Evolutionary conservation across 2,888 invertebrate species (phyloP).

Genomic region (Xestia ashworthii): DNA sequence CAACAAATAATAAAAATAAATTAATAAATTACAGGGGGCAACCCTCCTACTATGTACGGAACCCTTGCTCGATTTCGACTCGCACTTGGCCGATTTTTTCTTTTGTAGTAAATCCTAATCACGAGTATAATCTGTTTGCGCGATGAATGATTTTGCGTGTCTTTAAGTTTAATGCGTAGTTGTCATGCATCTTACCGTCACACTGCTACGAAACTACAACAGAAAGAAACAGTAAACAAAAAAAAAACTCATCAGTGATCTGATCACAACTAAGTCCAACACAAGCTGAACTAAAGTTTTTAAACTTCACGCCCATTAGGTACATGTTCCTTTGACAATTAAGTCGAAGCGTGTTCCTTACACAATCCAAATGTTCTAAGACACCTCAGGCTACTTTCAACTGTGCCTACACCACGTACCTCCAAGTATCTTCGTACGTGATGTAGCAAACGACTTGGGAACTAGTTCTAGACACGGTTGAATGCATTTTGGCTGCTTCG

Average conservation of each 20-base stretch:
- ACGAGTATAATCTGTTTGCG: neutral
- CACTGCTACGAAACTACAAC: neutral
- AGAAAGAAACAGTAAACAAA: neutral
- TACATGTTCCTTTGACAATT: constrained; percentile 45
- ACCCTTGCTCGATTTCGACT: no score
- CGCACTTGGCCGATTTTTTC: no score
- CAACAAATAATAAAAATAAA: no score
- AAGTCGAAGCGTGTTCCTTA: constrained; percentile 37
- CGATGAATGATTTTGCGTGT: neutral
- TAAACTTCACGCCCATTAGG: constrained; percentile 33
- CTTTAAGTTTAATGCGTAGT: neutral
- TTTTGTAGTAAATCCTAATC: neutral
- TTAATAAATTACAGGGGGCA: no score
- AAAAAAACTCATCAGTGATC: neutral
- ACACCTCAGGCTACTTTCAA: constrained; percentile 50
- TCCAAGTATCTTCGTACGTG: constrained; percentile 57
- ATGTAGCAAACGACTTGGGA: constrained; percentile 48
- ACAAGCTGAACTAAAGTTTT: neutral
- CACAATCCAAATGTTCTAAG: constrained; percentile 43
- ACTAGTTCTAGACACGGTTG: constrained; percentile 30
- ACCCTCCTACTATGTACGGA: no score
- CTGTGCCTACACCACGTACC: constrained; percentile 57
- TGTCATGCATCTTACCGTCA: neutral
- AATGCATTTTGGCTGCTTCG: constrained; percentile 33
- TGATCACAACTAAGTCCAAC: constrained; percentile 15